Conservation (phyloP, 2,888 invertebrate genomes). For the Coenonympha glycerion region DNA sequence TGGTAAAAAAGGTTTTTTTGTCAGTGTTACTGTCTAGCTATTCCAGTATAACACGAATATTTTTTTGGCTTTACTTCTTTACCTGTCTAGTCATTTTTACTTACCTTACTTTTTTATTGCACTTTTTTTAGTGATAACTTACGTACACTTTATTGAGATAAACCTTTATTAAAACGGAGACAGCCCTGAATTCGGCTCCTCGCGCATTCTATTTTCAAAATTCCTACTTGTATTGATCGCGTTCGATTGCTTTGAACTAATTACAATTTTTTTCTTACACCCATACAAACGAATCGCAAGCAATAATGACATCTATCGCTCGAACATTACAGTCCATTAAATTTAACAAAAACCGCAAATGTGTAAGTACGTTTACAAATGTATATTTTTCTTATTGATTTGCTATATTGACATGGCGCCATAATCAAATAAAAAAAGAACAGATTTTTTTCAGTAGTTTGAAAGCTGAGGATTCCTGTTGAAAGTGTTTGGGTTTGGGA, state of each 20-base stretch:
- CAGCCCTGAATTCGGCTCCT: slow-evolving; percentile 59
- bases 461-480: not conserved
- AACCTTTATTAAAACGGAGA: slow-evolving; percentile 7
- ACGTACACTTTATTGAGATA: too few species aligned
- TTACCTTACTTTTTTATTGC: too few species aligned
- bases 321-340: not conserved
- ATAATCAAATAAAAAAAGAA: slow-evolving; percentile 11
- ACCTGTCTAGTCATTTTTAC: too few species aligned
- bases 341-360: not conserved
- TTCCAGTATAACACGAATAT: too few species aligned
- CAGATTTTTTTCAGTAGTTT: slow-evolving; percentile 11
- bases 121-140: too few species aligned
- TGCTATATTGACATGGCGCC: slow-evolving; percentile 36
- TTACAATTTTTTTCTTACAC: slow-evolving; percentile 30
- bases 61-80: too few species aligned
- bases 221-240: slow-evolving; percentile 55
- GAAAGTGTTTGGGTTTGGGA: slow-evolving; percentile 5
- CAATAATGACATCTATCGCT: slow-evolving; percentile 1
- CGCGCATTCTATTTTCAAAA: slow-evolving; percentile 62
- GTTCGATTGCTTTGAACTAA: slow-evolving; percentile 47
- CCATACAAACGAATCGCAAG: slow-evolving; percentile 9
- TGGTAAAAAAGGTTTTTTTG: too few species aligned
- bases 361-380: slow-evolving; percentile 28
- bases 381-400: slow-evolving; percentile 37
- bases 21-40: too few species aligned